Evolutionary conservation across 64 coral and sea anemone genomes (phyloP).

Genomic region (Actinia tenebrosa): DNA sequence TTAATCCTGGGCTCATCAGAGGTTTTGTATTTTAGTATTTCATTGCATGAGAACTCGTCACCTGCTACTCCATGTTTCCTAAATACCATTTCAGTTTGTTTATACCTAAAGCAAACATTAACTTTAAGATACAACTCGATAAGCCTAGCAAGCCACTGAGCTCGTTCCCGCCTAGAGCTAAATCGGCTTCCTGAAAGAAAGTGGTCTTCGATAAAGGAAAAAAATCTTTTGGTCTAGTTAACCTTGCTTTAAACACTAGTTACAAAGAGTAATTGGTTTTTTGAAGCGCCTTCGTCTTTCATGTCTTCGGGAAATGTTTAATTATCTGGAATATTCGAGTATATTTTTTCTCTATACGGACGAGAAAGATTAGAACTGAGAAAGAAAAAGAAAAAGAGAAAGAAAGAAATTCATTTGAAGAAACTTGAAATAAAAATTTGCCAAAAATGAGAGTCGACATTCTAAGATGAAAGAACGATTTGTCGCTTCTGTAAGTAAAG

Average conservation of each 20-base stretch:
- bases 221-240: neutral
- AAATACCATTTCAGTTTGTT: constrained; percentile 70
- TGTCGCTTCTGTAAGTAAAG: neutral
- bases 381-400: neutral
- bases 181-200: neutral
- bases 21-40: constrained; percentile 30
- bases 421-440: neutral
- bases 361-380: neutral
- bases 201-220: neutral
- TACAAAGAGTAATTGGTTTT: neutral
- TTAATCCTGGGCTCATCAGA: constrained; percentile 41
- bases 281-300: neutral
- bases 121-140: constrained; percentile 11
- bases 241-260: neutral
- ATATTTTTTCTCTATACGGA: neutral
- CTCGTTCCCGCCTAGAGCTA: neutral
- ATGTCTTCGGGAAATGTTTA: neutral
- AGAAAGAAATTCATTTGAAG: neutral
- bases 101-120: constrained; percentile 89
- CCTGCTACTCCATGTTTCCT: constrained; percentile 49
- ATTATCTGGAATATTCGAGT: neutral
- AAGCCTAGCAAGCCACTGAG: neutral
- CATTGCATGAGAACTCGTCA: constrained; percentile 68
- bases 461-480: neutral
- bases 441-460: neutral